These are phyloP conservation scores for Andricus curvator DNA, from an alignment of 2,888 invertebrate genomes.

Conservation along the genomic window DNA sequence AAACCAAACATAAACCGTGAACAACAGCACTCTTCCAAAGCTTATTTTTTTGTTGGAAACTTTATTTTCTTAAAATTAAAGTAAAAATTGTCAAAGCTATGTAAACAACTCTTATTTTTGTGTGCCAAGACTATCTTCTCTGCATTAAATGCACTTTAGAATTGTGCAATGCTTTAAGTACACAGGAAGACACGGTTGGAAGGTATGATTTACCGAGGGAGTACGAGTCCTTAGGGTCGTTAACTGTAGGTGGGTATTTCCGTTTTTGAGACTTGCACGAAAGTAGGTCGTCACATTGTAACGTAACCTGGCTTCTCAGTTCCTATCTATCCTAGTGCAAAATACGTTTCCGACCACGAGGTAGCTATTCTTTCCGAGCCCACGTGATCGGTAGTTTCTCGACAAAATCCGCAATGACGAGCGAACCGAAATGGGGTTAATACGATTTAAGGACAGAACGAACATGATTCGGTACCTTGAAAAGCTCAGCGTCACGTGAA, in stretches of 20 bases:
- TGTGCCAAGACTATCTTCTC: slow-evolving; percentile 2
- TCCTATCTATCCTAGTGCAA: slow-evolving; percentile 26
- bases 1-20: no score
- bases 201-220: slow-evolving; percentile 38
- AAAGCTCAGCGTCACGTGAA: slow-evolving; percentile 47
- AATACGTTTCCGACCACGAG: slow-evolving; percentile 20
- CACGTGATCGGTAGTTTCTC: slow-evolving; percentile 27
- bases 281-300: slow-evolving; percentile 31
- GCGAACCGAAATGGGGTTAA: slow-evolving; percentile 47
- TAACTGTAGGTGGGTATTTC: slow-evolving; percentile 38
- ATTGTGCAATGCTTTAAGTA: slow-evolving; percentile 36
- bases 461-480: slow-evolving; percentile 46
- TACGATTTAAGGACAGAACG: slow-evolving; percentile 50
- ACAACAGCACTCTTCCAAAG: not conserved
- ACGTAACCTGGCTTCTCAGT: slow-evolving; percentile 21
- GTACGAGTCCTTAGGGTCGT: slow-evolving; percentile 32
- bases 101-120: not conserved
- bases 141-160: slow-evolving; percentile 30
- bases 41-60: not conserved
- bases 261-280: slow-evolving; percentile 36
- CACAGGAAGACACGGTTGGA: slow-evolving; percentile 32
- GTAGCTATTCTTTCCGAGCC: not conserved
- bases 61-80: not conserved
- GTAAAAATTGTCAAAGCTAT: slow-evolving; percentile 3
- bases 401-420: slow-evolving; percentile 21